phyloP scores from a whole-genome alignment of 2,888 invertebrate species.

The Tenodera sinensis region DNA sequence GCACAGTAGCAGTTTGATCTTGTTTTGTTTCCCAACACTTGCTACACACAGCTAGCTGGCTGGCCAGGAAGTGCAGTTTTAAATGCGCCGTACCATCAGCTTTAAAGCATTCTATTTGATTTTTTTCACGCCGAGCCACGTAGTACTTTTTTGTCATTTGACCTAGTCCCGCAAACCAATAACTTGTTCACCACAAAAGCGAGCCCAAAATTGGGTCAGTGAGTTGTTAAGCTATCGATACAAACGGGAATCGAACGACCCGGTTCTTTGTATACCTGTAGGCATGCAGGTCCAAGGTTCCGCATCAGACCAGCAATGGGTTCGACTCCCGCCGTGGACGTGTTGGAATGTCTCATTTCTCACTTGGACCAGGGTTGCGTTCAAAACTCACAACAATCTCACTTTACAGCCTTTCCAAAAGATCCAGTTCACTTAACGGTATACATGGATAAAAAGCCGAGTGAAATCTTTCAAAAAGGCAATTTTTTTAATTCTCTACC shows the following conservation, averaged over 20 bases:
- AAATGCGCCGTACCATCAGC: background rate
- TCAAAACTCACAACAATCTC: too few species aligned
- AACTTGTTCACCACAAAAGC: background rate
- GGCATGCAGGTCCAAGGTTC: background rate
- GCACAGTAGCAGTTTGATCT: too few species aligned
- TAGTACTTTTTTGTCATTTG: conserved; percentile 1
- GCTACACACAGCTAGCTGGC: too few species aligned
- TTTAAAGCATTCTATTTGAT: background rate
- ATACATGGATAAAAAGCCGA: too few species aligned
- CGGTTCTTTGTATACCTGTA: background rate
- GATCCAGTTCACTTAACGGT: too few species aligned
- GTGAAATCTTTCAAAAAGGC: too few species aligned
- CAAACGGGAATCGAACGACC: background rate
- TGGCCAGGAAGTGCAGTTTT: background rate
- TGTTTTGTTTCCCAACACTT: too few species aligned
- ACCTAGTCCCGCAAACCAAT: conserved; percentile 4
- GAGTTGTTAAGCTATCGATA: background rate
- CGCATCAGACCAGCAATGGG: background rate
- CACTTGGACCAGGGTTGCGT: too few species aligned
- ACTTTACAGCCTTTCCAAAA: too few species aligned
- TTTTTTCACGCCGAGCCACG: background rate
- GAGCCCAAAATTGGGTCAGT: conserved; percentile 1
- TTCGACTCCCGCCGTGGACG: background rate
- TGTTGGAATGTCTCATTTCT: too few species aligned
- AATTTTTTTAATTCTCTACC: too few species aligned